phyloP scores from a whole-genome alignment of 1,140 invertebrate genomes.

The Physella acuta region DNA sequence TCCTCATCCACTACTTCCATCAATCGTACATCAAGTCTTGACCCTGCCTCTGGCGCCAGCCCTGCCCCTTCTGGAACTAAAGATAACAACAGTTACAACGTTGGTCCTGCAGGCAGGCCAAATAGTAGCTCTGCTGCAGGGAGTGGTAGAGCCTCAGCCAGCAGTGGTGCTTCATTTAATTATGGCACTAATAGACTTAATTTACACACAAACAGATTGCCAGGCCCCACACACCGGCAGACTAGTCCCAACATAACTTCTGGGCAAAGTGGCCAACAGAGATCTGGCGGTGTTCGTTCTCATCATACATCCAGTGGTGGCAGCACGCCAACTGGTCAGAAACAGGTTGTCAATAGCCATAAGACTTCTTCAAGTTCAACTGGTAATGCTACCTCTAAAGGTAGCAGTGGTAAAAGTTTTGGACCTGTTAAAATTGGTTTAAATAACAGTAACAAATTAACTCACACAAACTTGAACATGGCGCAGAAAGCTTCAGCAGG shows the following conservation, averaged over 20 bases:
- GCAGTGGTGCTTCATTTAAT: slow-evolving; percentile 6
- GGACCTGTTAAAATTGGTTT: neutral
- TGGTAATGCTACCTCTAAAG: slow-evolving; percentile 4
- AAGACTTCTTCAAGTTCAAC: slow-evolving; percentile 2
- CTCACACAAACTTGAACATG: neutral
- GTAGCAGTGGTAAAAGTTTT: neutral
- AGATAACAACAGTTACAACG: slow-evolving; percentile 22
- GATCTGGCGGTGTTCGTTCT: neutral
- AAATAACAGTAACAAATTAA: slow-evolving; percentile 7
- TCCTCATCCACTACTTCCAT: slow-evolving; percentile 26
- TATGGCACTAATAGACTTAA: neutral
- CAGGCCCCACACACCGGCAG: slow-evolving; percentile 4
- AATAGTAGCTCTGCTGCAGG: slow-evolving; percentile 4
- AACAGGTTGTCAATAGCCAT: neutral
- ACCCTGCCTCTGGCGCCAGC: slow-evolving; percentile 11
- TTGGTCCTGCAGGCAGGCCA: slow-evolving; percentile 17
- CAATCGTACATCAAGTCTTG: slow-evolving; percentile 21
- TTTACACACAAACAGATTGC: slow-evolving; percentile 10
- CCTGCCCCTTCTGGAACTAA: slow-evolving; percentile 15
- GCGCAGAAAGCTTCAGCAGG: neutral
- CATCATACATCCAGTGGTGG: slow-evolving; percentile 1
- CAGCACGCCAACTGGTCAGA: neutral
- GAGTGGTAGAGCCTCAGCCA: neutral
- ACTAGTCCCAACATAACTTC: slow-evolving; percentile 6
- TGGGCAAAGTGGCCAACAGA: slow-evolving; percentile 7